Base-by-base conservation (phyloP, 2,888 invertebrate genomes). In the Xylota sylvarum region DNA sequence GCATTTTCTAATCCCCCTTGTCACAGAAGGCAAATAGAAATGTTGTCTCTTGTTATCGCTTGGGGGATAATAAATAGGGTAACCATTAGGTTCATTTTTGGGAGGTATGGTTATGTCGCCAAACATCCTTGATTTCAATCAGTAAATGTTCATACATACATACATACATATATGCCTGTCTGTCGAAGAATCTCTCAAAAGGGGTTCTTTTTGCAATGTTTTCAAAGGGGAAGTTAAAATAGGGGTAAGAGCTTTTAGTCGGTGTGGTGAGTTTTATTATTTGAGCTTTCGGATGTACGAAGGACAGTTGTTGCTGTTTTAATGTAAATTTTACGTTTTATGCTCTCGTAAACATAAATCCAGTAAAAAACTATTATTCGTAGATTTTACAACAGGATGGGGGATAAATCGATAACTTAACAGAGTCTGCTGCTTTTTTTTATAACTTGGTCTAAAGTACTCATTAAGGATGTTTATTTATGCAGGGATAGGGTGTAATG, bases 261-360 rank as follows among this genome's bases (percentile, higher is more conserved):
- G 23, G 23, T 67, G 50, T 76, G 80, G 80, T 74, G 74, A 76
- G 40, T 73, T 55, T 65, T 4, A 10, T 0, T 3, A 10, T 0
- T 3, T 43, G 10, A 52, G 46, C 37, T 62, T 62, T 10, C 1
- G 12, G 9, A 4, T 72, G 46, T 58, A 56, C 35, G 60, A 12
- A 27, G 14, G 40, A 2, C 14, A 52, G 58, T 50, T 17, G 50
- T 46, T 78, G 62, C 23, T 43, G 43, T 67, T 67, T 65, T 12
- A 52, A 85, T 81, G 81, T 55, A 77, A 85, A 81, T 72, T 46
- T 65, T 19, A 30, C 40, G 69, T 76, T 76, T 65, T 50, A 80
- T 76, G 10, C n/a, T 30, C 52, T 62, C 55, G 35, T 55, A 81
- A 76, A 67, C 46, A 67, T 55, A 32, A 70, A 52, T 35, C 19